Evolutionary conservation across 2,888 invertebrate species (phyloP).

Genomic region (Gandaritis pyraliata): DNA sequence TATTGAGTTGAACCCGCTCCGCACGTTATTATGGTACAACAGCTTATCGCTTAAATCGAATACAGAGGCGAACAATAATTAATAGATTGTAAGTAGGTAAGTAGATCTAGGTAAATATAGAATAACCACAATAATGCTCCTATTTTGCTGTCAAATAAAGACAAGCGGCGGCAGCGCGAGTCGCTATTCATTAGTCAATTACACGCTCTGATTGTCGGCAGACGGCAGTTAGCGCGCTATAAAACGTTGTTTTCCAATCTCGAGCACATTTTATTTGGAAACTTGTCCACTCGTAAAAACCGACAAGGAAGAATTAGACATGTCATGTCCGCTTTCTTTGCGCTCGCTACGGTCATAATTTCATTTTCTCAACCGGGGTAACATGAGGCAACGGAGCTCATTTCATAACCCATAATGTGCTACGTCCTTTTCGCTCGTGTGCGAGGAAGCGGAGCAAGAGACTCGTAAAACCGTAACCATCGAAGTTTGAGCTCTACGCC

Average conservation of each 20-base stretch:
- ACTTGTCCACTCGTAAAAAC: slow-evolving; percentile 48
- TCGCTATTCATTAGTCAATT: slow-evolving; percentile 1
- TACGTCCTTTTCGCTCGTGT: slow-evolving; percentile 54
- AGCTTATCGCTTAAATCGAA: not conserved
- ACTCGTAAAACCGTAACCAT: slow-evolving; percentile 56
- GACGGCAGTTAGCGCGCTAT: slow-evolving; percentile 24
- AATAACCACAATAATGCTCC: not conserved
- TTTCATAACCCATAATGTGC: slow-evolving; percentile 81
- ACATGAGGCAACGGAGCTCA: slow-evolving; percentile 76
- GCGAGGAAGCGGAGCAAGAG: slow-evolving; percentile 52
- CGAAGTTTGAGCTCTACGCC: slow-evolving; percentile 67
- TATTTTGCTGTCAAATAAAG: slow-evolving; percentile 3
- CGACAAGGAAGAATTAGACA: slow-evolving; percentile 55
- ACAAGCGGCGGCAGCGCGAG: not conserved
- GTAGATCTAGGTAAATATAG: not conserved
- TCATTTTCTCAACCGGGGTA: slow-evolving; percentile 74
- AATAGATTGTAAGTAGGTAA: no score
- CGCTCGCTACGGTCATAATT: slow-evolving; percentile 73
- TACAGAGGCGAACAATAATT: not conserved
- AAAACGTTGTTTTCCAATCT: slow-evolving; percentile 41
- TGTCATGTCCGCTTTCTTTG: slow-evolving; percentile 74
- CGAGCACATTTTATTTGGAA: slow-evolving; percentile 42
- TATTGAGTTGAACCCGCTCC: slow-evolving; percentile 43
- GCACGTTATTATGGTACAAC: not conserved
- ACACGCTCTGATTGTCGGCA: slow-evolving; percentile 21